Evolutionary conservation across 2,113 vertebrate genomes (phyloP).

Genomic region (Poicephalus gulielmi): DNA sequence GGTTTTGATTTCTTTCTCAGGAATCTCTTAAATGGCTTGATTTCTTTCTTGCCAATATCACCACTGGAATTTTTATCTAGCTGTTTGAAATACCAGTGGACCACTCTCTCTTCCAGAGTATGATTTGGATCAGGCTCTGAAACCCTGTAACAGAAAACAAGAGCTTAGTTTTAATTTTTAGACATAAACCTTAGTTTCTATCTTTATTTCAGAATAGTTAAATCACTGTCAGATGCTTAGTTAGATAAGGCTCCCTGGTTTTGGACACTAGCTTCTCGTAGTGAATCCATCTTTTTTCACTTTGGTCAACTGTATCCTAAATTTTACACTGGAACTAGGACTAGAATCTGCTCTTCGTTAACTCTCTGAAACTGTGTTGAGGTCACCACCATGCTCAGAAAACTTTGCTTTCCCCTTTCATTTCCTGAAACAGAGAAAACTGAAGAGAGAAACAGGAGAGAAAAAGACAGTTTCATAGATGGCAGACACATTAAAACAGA

Average conservation of each 20-base stretch:
- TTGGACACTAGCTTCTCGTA: not conserved
- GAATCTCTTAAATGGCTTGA: conserved; percentile 95
- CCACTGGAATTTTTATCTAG: conserved; percentile 93
- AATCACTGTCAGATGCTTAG: not conserved
- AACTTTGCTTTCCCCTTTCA: not conserved
- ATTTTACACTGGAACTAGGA: not conserved
- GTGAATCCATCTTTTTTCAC: not conserved
- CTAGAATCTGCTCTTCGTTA: not conserved
- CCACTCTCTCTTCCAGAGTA: conserved; percentile 94
- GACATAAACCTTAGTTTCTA: not conserved
- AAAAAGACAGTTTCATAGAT: not conserved
- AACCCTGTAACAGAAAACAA: conserved; percentile 74
- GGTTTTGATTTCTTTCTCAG: conserved; percentile 96
- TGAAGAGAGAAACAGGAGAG: not conserved
- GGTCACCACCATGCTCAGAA: not conserved
- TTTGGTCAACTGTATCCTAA: not conserved
- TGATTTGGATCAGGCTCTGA: conserved; percentile 94
- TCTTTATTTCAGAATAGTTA: not conserved
- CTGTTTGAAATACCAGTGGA: conserved; percentile 96
- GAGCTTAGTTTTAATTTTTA: not conserved
- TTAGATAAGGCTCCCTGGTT: not conserved
- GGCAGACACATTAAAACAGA: not conserved
- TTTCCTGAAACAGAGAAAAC: not conserved
- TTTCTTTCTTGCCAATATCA: conserved; percentile 96
- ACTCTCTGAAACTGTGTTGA: not conserved